Percentiles rank a stretch among this genome's conserved stretches.
Evolutionary conservation across 2,888 invertebrate species (phyloP).

Genomic region (Hymenopus coronatus): DNA sequence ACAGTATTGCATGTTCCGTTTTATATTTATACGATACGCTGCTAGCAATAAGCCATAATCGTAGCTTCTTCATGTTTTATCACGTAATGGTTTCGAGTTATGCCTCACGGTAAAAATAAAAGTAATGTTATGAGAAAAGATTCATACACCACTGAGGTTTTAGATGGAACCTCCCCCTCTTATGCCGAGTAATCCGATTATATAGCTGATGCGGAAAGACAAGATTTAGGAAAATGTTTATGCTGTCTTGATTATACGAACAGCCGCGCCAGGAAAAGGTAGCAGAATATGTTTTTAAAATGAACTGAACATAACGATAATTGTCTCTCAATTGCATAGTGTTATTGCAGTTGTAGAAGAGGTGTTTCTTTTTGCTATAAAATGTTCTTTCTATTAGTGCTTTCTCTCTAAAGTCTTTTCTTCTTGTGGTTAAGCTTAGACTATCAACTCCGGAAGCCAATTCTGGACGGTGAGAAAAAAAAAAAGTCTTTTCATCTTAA

Average conservation of each 20-base stretch:
- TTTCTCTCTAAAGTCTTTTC: too few relatives aligned
- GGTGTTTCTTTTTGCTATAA: too few relatives aligned
- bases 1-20: slow-evolving; percentile 5
- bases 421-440: too few relatives aligned
- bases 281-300: too few relatives aligned
- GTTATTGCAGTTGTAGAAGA: too few relatives aligned
- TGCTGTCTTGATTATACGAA: background rate
- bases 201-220: background rate
- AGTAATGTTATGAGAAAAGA: background rate
- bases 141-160: background rate
- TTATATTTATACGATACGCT: slow-evolving; percentile 8
- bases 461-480: too few relatives aligned
- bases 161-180: background rate
- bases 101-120: background rate
- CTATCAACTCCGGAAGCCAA: too few relatives aligned
- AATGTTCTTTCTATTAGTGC: too few relatives aligned
- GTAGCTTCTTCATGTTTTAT: background rate
- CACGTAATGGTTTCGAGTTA: background rate
- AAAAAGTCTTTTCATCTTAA: too few relatives aligned
- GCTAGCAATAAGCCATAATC: background rate
- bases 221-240: background rate
- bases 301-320: too few relatives aligned
- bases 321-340: too few relatives aligned
- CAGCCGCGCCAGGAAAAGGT: too few relatives aligned
- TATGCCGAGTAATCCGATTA: background rate